These are phyloP conservation scores for Lottia scabra DNA, from an alignment of 2,888 invertebrate species.

Conservation along the genomic window DNA sequence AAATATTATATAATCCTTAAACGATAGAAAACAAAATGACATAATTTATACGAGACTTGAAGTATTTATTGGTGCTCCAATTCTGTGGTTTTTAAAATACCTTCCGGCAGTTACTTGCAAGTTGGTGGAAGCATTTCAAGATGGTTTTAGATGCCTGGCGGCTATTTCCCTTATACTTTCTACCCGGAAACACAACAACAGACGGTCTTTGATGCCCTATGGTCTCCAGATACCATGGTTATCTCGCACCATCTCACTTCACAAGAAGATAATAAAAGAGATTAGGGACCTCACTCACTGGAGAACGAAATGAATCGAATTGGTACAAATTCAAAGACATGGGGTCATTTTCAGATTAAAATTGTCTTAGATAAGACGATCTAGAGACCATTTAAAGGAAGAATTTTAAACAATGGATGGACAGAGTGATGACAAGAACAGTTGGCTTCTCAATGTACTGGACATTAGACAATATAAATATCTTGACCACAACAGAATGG, in stretches of 20 bases:
- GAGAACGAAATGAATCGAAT: not conserved
- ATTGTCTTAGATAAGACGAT: not conserved
- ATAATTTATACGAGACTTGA: not conserved
- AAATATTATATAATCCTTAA: not conserved
- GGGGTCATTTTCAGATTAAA: not conserved
- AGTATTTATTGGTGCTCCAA: too few species aligned
- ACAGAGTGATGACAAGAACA: too few species aligned
- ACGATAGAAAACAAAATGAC: not conserved
- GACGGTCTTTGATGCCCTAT: not conserved
- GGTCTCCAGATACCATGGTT: not conserved
- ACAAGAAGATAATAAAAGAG: not conserved
- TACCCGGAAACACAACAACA: not conserved
- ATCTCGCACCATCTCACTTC: not conserved
- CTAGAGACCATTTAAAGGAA: not conserved
- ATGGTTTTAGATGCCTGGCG: too few species aligned
- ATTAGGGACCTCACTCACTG: not conserved
- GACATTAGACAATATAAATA: too few species aligned
- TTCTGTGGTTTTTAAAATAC: too few species aligned
- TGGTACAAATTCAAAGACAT: not conserved
- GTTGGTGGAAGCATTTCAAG: not conserved
- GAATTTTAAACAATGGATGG: too few species aligned
- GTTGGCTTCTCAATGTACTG: too few species aligned
- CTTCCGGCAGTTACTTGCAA: not conserved
- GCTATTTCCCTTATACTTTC: not conserved
- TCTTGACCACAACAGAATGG: too few species aligned